Conservation (phyloP, 1,140 invertebrate genomes). For the Zaprionus capensis region DNA sequence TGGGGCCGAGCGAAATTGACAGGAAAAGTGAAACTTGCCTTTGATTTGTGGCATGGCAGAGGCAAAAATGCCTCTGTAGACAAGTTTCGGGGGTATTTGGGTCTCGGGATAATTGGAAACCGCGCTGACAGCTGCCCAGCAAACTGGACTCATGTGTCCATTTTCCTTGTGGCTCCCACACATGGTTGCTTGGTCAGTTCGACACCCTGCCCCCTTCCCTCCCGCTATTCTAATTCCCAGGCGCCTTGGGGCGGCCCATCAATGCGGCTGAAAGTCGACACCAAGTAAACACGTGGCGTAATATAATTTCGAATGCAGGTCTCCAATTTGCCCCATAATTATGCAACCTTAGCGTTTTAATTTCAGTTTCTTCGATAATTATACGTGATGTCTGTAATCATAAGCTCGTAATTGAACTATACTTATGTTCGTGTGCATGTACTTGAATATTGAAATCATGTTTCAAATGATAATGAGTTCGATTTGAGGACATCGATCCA, state of each 20-base stretch:
- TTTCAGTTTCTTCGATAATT: slow-evolving; percentile 18
- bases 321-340: slow-evolving; percentile 14
- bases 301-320: slow-evolving; percentile 8
- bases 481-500: neutral
- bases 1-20: slow-evolving; percentile 46
- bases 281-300: slow-evolving; percentile 25
- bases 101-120: slow-evolving; percentile 47
- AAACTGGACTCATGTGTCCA: slow-evolving; percentile 21
- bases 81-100: slow-evolving; percentile 44
- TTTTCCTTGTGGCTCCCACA: slow-evolving; percentile 21
- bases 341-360: slow-evolving; percentile 9
- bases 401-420: neutral
- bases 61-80: slow-evolving; percentile 33
- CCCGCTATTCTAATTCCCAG: neutral
- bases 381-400: neutral
- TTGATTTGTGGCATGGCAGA: slow-evolving; percentile 45
- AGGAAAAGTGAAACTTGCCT: slow-evolving; percentile 55
- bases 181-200: slow-evolving; percentile 3
- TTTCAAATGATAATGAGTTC: neutral
- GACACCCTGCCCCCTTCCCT: neutral
- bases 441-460: neutral
- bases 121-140: slow-evolving; percentile 44
- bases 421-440: neutral
- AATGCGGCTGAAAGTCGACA: slow-evolving; percentile 8
- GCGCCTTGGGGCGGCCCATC: neutral